Base-by-base conservation (phyloP, 2,888 invertebrate species). In the Epinotia ramella region DNA sequence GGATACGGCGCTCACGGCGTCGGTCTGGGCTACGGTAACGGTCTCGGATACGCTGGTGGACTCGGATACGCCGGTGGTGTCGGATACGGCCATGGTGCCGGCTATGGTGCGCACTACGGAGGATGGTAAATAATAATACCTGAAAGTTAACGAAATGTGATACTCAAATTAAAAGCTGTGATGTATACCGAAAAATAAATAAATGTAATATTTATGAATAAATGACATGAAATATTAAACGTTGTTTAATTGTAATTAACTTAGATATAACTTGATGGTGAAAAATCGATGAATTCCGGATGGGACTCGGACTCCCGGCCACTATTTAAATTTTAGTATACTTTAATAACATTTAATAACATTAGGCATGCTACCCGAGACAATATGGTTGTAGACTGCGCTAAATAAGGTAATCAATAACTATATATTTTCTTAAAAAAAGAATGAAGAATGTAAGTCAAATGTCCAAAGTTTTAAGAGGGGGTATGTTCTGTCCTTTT, bases 1-100 rank as follows among this genome's bases (percentile, higher is more conserved):
- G 73, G 72, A 28, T 28, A 28, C 49, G 80, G 80, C 13, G 76
- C 82, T 64, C 79, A 79, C 12, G 78, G 75, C 68, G 77, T 28
- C 24, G 24, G 24, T 40, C 73, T 62, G 18, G 73, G 72, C 4
- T 81, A 80, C 80, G 82, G 82, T 81, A 65, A 63, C 20, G 83
- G 83, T 24, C 57, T 57, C 18, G 57, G 57, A 33, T 66, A 78
- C 60, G 60, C 11, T 13, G n/a, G 16, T 53, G 66, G 60, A 24
- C 70, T 72, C 13, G 72, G 72, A 28, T 56, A 73, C 53, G 62
- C 46, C 16, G 20, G 56, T 18, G 73, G 73, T 7, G 53, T 64
- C 20, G 74, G 76, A 63, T 76, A 77, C 49, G 70, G 77, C 46
- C 73, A 64, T 33, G 77, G 77, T 33, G 53, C 65, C 24, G 77